These are phyloP conservation scores for Pardalotus punctatus DNA, from an alignment of 2,113 vertebrate genomes.

Conservation along the genomic window DNA sequence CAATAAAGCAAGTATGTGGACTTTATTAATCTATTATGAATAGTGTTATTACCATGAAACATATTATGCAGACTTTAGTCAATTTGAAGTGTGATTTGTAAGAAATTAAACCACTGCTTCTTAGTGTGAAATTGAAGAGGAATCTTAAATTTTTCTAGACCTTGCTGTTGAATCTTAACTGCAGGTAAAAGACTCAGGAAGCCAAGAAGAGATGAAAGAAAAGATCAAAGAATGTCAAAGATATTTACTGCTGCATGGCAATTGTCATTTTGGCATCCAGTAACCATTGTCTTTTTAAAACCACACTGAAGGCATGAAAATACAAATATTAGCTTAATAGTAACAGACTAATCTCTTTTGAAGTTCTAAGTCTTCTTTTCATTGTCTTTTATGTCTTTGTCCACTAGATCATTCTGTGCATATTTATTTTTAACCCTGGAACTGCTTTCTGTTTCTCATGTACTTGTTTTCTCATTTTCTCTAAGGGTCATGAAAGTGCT, in stretches of 20 bases:
- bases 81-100: conserved; percentile 33
- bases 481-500: not conserved
- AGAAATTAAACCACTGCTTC: conserved; percentile 6
- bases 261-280: not conserved
- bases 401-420: not conserved
- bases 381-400: not conserved
- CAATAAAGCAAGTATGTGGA: conserved; percentile 27
- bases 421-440: not conserved
- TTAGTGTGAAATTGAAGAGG: not conserved
- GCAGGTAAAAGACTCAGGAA: not conserved
- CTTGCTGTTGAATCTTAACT: not conserved
- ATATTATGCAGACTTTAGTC: not conserved
- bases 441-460: not conserved
- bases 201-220: not conserved
- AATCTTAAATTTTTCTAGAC: not conserved
- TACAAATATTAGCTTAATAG: not conserved
- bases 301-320: not conserved
- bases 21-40: conserved; percentile 40
- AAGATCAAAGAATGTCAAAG: not conserved
- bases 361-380: not conserved
- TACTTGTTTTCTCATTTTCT: not conserved
- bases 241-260: not conserved
- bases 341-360: not conserved
- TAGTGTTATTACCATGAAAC: conserved; percentile 32
- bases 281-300: not conserved